These are phyloP conservation scores for Moxostoma hubbsi DNA, from an alignment of 2,797 vertebrate species.

Conservation along the genomic window DNA sequence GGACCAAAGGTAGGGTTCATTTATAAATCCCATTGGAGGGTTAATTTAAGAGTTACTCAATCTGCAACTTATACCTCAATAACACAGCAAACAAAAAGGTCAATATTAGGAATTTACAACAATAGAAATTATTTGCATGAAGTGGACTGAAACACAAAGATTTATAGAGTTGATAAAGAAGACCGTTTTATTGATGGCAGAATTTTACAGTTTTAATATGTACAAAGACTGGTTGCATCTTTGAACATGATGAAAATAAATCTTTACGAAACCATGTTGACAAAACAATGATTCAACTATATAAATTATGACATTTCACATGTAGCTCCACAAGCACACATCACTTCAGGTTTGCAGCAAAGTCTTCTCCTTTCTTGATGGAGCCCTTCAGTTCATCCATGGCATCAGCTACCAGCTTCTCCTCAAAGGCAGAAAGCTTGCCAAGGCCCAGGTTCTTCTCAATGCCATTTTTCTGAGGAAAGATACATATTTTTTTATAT, in stretches of 20 bases:
- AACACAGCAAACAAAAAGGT: not conserved
- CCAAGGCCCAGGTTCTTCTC: conserved; percentile 98
- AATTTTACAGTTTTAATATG: not conserved
- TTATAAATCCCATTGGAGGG: not conserved
- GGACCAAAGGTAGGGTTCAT: not conserved
- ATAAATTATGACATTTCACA: conserved; percentile 56
- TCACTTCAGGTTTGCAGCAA: conserved; percentile 88
- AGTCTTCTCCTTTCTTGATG: conserved; percentile 98
- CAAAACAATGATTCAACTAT: conserved; percentile 20
- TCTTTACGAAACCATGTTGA: conserved; percentile 8
- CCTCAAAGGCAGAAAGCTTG: conserved; percentile 89
- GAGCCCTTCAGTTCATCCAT: conserved; percentile 90
- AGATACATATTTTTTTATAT: too few species aligned
- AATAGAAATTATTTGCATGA: not conserved
- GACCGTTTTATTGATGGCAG: conserved; percentile 44
- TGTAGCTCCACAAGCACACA: conserved; percentile 67
- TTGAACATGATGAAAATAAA: conserved; percentile 32
- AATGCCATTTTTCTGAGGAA: conserved; percentile 88
- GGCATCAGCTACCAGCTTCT: conserved; percentile 91
- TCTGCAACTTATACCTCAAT: not conserved
- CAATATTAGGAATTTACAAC: not conserved
- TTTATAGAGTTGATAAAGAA: conserved; percentile 8
- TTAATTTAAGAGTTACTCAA: not conserved
- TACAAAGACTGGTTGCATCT: conserved; percentile 21
- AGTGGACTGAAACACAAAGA: conserved; percentile 10